These are phyloP conservation scores for Oreonectes daqikongensis DNA, from an alignment of 2,797 vertebrate genomes.

Conservation along the genomic window DNA sequence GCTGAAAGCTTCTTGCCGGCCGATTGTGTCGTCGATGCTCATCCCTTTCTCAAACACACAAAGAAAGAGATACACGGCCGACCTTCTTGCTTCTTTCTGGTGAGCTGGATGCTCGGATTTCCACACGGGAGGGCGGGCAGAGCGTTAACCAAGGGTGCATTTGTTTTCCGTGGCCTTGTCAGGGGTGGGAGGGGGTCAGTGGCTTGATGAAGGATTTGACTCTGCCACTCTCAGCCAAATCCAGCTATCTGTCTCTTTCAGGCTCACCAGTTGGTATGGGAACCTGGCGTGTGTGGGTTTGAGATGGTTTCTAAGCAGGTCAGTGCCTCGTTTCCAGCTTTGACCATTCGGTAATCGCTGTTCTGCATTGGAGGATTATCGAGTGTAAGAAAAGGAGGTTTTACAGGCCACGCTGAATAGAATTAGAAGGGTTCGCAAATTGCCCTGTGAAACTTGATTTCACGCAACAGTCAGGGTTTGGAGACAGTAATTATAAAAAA, in stretches of 20 bases:
- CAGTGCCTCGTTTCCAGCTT: constrained; percentile 74
- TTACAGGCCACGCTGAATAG: constrained; percentile 66
- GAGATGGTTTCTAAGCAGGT: constrained; percentile 65
- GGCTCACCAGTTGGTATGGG: constrained; percentile 77
- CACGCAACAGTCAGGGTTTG: constrained; percentile 35
- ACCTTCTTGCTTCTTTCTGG: constrained; percentile 77
- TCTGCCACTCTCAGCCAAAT: constrained; percentile 76
- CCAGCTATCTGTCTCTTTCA: constrained; percentile 80
- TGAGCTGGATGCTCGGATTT: constrained; percentile 63
- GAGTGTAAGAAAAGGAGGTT: constrained; percentile 59
- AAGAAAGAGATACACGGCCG: constrained; percentile 80
- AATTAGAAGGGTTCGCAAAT: constrained; percentile 53
- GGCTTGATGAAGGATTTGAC: constrained; percentile 71
- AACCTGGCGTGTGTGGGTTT: constrained; percentile 74
- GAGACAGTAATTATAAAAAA: constrained; percentile 18
- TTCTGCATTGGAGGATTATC: constrained; percentile 74
- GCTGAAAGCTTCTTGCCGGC: constrained; percentile 77
- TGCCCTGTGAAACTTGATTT: constrained; percentile 49
- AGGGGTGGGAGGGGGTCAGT: constrained; percentile 64
- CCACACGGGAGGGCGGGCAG: constrained; percentile 39
- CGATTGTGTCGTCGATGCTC: constrained; percentile 84
- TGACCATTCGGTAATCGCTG: constrained; percentile 74
- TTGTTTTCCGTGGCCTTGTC: constrained; percentile 65
- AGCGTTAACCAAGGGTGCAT: constrained; percentile 48
- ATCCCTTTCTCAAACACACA: constrained; percentile 85